Conservation (phyloP, 2,888 invertebrate genomes). For the Stegophylla sp. region DNA sequence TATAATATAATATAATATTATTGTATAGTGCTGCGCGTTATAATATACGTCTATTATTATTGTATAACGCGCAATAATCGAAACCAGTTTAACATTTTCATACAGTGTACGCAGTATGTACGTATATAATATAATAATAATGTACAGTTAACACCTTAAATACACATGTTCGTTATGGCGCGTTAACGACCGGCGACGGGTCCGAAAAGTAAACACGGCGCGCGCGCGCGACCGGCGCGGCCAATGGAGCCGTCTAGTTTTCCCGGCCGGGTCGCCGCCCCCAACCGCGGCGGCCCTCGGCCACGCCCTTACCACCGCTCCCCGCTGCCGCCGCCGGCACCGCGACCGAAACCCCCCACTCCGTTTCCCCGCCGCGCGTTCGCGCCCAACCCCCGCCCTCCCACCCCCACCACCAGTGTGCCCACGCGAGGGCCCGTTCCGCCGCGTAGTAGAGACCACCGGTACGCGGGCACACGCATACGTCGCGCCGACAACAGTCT, state of each 20-base stretch:
- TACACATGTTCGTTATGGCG: conserved; percentile 58
- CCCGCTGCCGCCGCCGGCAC: background rate
- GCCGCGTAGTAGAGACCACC: background rate
- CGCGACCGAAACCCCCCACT: background rate
- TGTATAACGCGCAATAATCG: conserved; percentile 43
- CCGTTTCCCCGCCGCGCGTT: background rate
- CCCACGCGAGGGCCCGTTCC: background rate
- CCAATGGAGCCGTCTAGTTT: conserved; percentile 66
- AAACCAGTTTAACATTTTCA: conserved; percentile 51
- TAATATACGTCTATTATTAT: too few relatives aligned
- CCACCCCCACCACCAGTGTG: background rate
- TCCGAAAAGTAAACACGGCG: conserved; percentile 45
- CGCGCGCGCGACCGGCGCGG: conserved; percentile 11
- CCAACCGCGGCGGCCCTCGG: conserved; percentile 63
- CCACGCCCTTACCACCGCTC: conserved; percentile 30
- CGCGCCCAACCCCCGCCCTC: background rate
- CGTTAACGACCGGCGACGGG: conserved; percentile 56
- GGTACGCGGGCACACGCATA: background rate
- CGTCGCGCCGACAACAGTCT: conserved; percentile 39
- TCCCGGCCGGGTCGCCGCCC: conserved; percentile 67
- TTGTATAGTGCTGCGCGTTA: too few relatives aligned
- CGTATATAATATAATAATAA: background rate
- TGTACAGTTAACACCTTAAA: conserved; percentile 54
- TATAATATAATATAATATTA: too few relatives aligned
- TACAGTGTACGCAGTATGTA: background rate